Evolutionary conservation across 2,113 vertebrate species (phyloP).

Genomic region (Pithys albifrons): DNA sequence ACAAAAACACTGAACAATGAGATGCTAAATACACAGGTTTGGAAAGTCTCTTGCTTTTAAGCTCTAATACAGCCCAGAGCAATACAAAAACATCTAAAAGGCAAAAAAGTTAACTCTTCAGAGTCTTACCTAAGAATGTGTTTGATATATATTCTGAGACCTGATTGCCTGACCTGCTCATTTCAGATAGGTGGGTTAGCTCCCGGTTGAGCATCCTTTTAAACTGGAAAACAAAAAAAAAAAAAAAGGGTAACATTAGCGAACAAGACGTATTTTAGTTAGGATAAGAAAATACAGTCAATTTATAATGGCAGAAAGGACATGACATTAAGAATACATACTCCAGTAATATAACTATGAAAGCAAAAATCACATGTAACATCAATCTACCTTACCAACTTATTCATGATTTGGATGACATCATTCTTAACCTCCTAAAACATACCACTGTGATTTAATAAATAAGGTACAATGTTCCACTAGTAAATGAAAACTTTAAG

Average conservation of each 20-base stretch:
- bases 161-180: conserved; percentile 98
- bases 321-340: not conserved
- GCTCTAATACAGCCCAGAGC: not conserved
- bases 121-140: conserved; percentile 94
- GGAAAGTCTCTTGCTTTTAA: not conserved
- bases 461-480: not conserved
- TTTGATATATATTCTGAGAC: conserved; percentile 98
- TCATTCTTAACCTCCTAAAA: not conserved
- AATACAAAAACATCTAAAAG: not conserved
- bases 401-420: not conserved
- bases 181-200: conserved; percentile 96
- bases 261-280: not conserved
- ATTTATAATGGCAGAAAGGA: not conserved
- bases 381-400: not conserved
- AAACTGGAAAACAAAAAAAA: conserved; percentile 82
- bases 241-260: not conserved
- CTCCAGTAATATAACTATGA: not conserved
- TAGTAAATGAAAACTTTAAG: not conserved
- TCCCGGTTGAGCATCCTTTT: conserved; percentile 99
- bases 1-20: not conserved
- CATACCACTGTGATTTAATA: not conserved
- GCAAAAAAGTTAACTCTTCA: not conserved
- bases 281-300: not conserved
- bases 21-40: not conserved
- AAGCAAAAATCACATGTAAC: not conserved